Percentiles rank a stretch among this genome's conserved stretches.
phyloP scores from a whole-genome alignment of 2,797 vertebrate genomes.

The Semotilus atromaculatus region DNA sequence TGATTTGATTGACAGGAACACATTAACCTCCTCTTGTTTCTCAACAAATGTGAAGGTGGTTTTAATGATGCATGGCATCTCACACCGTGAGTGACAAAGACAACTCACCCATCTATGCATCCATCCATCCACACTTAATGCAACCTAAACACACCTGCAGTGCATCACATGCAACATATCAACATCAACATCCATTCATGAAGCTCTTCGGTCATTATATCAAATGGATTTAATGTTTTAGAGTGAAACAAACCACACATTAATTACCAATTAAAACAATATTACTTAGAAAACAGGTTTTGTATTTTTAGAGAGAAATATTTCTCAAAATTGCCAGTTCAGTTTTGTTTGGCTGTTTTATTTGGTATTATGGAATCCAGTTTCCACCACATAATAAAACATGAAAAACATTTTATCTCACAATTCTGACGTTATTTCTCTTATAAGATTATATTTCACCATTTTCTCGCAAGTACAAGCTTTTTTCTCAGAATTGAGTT shows the following conservation, averaged over 20 bases:
- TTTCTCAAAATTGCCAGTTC: neutral
- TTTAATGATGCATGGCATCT: constrained; percentile 31
- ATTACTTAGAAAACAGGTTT: neutral
- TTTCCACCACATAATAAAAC: neutral
- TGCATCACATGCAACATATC: neutral
- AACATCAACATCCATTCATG: neutral
- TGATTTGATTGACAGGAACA: constrained; percentile 32
- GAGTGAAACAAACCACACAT: neutral
- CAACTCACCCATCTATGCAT: constrained; percentile 32
- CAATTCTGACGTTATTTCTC: neutral
- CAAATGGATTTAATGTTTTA: neutral
- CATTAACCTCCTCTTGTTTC: constrained; percentile 42
- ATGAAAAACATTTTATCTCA: neutral
- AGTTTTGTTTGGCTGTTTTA: neutral
- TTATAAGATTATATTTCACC: too few species aligned
- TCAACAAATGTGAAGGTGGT: constrained; percentile 33
- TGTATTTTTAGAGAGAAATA: neutral
- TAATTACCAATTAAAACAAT: neutral
- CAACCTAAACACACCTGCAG: neutral
- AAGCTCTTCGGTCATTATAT: neutral
- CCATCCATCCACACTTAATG: constrained; percentile 9
- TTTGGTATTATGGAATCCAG: neutral
- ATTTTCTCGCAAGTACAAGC: neutral
- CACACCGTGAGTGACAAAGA: constrained; percentile 16
- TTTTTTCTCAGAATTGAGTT: neutral